Evolutionary conservation across 2,113 vertebrate species (phyloP).

Genomic region (Mormoops blainvillei): DNA sequence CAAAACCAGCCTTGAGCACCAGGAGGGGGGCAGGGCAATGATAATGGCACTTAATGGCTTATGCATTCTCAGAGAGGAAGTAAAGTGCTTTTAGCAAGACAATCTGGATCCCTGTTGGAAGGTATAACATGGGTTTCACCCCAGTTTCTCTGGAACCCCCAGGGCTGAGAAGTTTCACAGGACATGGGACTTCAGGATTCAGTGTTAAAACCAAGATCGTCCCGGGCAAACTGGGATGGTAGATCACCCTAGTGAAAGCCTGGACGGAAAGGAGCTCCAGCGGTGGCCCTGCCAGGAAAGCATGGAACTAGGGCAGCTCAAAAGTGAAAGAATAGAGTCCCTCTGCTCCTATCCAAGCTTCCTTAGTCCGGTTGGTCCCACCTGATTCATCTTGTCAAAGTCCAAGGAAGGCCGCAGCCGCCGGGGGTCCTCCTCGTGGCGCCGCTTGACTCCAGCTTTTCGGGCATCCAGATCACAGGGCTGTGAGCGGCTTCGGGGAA

Average conservation of each 20-base stretch:
- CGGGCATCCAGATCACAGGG: constrained; percentile 88
- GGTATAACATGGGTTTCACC: neutral
- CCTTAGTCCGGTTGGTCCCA: constrained; percentile 32
- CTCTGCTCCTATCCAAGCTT: neutral
- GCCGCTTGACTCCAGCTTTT: constrained; percentile 86
- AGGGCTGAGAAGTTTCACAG: neutral
- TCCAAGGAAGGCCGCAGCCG: constrained; percentile 83
- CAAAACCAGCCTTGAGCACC: neutral
- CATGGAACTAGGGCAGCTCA: neutral
- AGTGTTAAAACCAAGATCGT: neutral
- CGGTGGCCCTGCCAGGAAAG: neutral
- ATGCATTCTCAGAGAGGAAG: neutral
- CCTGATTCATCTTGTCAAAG: constrained; percentile 89
- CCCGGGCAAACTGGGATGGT: neutral
- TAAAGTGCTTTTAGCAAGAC: neutral
- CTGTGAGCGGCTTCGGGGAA: constrained; percentile 90
- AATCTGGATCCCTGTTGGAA: neutral
- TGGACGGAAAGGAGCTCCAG: neutral
- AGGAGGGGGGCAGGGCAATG: neutral
- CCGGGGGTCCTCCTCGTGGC: constrained; percentile 83
- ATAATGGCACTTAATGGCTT: neutral
- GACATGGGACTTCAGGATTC: neutral
- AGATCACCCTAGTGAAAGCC: neutral
- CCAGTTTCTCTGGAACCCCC: neutral
- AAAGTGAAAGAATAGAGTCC: neutral